Percentiles rank a stretch among this genome's conserved stretches.
phyloP scores from a whole-genome alignment of 1,140 invertebrate genomes.

The Saccostrea glomerata region DNA sequence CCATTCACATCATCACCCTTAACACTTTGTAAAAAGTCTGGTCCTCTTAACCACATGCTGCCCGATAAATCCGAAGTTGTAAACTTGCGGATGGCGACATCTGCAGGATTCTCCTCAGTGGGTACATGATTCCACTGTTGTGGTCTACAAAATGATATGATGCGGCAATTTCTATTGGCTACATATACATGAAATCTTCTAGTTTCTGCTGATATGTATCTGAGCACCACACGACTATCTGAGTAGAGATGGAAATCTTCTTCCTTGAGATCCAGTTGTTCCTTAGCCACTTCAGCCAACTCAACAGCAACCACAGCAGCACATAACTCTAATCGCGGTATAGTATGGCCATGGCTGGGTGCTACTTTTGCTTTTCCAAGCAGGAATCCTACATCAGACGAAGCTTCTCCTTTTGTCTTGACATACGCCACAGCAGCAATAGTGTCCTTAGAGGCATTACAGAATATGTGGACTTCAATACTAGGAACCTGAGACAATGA shows the following conservation, averaged over 20 bases:
- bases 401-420: background rate
- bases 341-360: constrained; percentile 52
- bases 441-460: constrained; percentile 52
- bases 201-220: constrained; percentile 40
- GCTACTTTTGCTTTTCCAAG: constrained; percentile 51
- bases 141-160: constrained; percentile 27
- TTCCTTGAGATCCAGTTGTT: constrained; percentile 23
- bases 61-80: background rate
- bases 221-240: constrained; percentile 46
- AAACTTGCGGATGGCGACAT: constrained; percentile 28
- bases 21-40: background rate
- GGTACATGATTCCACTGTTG: constrained; percentile 49
- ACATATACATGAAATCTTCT: constrained; percentile 47
- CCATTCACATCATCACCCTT: too few species aligned
- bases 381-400: constrained; percentile 24
- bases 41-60: constrained; percentile 45
- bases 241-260: constrained; percentile 34
- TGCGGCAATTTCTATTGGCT: constrained; percentile 38
- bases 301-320: constrained; percentile 49
- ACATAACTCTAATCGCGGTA: constrained; percentile 53
- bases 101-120: constrained; percentile 48
- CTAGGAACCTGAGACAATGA: constrained; percentile 76
- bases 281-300: constrained; percentile 30
- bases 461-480: constrained; percentile 53
- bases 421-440: constrained; percentile 53